Evolutionary conservation across 2,888 invertebrate genomes (phyloP).

Genomic region (Eupithecia vulgata): DNA sequence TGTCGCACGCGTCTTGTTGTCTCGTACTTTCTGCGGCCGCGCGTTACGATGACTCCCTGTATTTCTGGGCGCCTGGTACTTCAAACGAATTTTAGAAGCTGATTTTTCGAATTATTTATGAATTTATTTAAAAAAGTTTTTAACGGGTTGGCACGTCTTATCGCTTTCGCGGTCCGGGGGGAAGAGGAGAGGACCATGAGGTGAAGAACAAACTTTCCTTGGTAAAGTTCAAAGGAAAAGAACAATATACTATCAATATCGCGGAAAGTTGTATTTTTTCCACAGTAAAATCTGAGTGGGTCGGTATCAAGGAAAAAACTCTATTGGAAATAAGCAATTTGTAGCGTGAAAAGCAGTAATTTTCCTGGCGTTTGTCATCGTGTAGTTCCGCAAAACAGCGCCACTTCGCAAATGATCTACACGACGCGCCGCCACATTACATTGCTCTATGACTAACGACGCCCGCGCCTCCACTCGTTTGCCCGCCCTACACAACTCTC

Average conservation of each 20-base stretch:
- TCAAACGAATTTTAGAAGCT: too few relatives aligned
- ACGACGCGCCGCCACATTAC: slow-evolving; percentile 55
- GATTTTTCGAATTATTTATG: too few relatives aligned
- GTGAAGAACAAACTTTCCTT: slow-evolving; percentile 3
- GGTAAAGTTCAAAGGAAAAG: slow-evolving; percentile 1
- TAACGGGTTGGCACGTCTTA: too few relatives aligned
- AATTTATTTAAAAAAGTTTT: too few relatives aligned
- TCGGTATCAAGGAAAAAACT: background rate
- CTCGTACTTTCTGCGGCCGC: too few relatives aligned
- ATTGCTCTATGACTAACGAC: slow-evolving; percentile 55
- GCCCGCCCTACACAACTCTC: background rate
- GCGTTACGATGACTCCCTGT: too few relatives aligned
- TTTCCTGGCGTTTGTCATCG: slow-evolving; percentile 27
- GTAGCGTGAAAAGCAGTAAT: slow-evolving; percentile 7
- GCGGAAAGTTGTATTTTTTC: background rate
- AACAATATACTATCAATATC: background rate
- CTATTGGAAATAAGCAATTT: background rate
- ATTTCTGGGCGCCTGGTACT: too few relatives aligned
- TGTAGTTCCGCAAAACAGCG: slow-evolving; percentile 35
- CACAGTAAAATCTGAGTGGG: background rate
- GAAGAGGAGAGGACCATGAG: too few relatives aligned
- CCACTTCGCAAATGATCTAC: slow-evolving; percentile 56
- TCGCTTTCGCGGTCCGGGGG: too few relatives aligned
- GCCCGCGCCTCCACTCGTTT: background rate
- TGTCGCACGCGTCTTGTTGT: too few relatives aligned